phyloP scores from a whole-genome alignment of 30 jellyfish, hydroid and myxozoan genomes.

The Hydractinia echinata region DNA sequence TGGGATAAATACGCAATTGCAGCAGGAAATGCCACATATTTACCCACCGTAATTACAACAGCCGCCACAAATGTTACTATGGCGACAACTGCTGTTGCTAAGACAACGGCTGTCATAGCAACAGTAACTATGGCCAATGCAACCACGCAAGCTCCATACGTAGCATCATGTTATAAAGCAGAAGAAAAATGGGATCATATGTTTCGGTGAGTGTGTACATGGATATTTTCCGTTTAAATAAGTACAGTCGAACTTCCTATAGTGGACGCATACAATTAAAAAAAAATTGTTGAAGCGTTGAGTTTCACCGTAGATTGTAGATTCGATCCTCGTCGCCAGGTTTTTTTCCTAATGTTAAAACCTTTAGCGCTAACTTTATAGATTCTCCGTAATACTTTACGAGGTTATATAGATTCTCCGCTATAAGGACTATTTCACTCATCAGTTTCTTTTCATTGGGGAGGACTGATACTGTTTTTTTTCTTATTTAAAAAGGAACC shows the following conservation, averaged over 20 bases:
- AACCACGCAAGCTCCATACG: conserved; percentile 13
- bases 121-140: not conserved
- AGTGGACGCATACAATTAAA: no score
- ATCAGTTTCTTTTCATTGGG: no score
- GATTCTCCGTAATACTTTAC: no score
- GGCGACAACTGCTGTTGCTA: conserved; percentile 13
- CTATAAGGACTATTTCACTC: no score
- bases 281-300: no score
- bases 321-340: not conserved
- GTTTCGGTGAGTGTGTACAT: conserved; percentile 35
- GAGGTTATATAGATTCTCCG: no score
- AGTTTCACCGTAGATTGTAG: no score
- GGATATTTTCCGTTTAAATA: not conserved
- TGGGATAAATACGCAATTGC: conserved; percentile 88
- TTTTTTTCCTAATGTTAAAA: no score
- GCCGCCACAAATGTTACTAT: conserved; percentile 17
- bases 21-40: conserved; percentile 44
- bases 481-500: no score
- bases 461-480: no score
- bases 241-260: no score
- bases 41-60: conserved; percentile 24
- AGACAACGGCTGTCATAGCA: not conserved
- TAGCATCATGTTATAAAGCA: conserved; percentile 50
- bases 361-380: no score
- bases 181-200: conserved; percentile 77